Base-by-base conservation (phyloP, 2,797 vertebrate genomes). In the Cacajao melanocephalus region DNA sequence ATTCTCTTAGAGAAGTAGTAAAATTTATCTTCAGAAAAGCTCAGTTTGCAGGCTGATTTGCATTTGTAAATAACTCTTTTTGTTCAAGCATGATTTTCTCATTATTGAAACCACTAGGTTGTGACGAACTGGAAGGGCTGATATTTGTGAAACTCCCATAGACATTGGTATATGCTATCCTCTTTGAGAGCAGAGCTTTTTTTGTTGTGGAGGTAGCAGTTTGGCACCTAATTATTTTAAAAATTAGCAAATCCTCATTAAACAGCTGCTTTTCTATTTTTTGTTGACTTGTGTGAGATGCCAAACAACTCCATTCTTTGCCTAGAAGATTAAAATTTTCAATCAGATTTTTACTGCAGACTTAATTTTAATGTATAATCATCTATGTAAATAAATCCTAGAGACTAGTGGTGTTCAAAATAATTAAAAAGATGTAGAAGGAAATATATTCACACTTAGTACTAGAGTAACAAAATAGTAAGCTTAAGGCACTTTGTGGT, bases 211-310 rank as follows among this genome's bases (percentile, higher is more conserved):
- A 30, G 48, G 90, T 88, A 52, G 3, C 10, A 73, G n/a, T 39
- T 97, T 97, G 80, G 76, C 22, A 96, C 61, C 73, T 58, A 88
- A 72, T 97, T 97, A 95, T 83, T 93, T 91, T 26, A 93, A 97
- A 96, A 94, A n/a, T 94, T 94, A 96, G 39, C 79, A 95, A 97
- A 97, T 80, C 61, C 52, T 96, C 82, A 97, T 96, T 96, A 95
- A 97, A 90, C 76, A 84, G 7, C 93, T 97, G 52, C n/a, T 94
- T 58, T 96, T 91, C 41, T 89, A 73, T 76, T 90, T 96, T 98
- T 92, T 95, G 48, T 86, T 79, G 67, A 96, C 48, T 96, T 96
- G 52, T 89, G 20, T 85, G 39, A 73, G 50, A 92, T 75, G 26
- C 55, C 75, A 89, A 82, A 87, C 30, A 95, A 92, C 67, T 83